A percentile compares a stretch with the other conserved stretches of the same genome.
Conservation (phyloP, 2,888 invertebrate genomes). For the Eupithecia subfuscata region DNA sequence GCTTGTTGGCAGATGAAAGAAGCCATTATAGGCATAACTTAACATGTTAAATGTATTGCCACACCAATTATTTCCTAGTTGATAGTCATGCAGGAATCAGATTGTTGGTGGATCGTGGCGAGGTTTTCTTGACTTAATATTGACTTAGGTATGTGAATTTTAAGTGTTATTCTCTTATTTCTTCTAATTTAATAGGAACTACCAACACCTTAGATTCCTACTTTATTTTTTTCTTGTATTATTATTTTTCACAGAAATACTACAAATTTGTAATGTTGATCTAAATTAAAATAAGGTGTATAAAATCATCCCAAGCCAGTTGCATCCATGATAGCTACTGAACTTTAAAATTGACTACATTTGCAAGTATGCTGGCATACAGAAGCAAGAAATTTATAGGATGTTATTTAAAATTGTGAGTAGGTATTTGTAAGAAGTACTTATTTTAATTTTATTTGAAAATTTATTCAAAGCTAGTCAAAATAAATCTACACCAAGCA, state of each 20-base stretch:
- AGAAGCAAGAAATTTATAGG: background rate
- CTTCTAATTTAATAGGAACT: background rate
- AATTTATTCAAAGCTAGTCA: constrained; percentile 74
- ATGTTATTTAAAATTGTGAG: constrained; percentile 1
- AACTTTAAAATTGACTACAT: background rate
- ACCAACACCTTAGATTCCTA: background rate
- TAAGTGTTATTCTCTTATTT: background rate
- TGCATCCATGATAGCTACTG: background rate
- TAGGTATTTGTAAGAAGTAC: constrained; percentile 29
- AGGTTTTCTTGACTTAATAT: background rate
- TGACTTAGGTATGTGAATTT: background rate
- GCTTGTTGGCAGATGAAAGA: constrained; percentile 1
- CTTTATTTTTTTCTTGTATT: background rate
- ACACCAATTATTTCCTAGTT: background rate
- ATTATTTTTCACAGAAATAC: background rate
- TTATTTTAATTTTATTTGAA: constrained; percentile 37
- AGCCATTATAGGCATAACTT: background rate
- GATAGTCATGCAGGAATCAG: background rate
- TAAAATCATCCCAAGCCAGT: background rate
- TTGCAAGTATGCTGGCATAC: constrained; percentile 4
- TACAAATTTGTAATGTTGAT: background rate
- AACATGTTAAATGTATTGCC: background rate
- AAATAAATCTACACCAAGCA: constrained; percentile 57
- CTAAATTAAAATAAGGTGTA: background rate
- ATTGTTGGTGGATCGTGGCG: background rate